phyloP scores from a whole-genome alignment of 1,140 invertebrate species.

The Spodoptera frugiperda region DNA sequence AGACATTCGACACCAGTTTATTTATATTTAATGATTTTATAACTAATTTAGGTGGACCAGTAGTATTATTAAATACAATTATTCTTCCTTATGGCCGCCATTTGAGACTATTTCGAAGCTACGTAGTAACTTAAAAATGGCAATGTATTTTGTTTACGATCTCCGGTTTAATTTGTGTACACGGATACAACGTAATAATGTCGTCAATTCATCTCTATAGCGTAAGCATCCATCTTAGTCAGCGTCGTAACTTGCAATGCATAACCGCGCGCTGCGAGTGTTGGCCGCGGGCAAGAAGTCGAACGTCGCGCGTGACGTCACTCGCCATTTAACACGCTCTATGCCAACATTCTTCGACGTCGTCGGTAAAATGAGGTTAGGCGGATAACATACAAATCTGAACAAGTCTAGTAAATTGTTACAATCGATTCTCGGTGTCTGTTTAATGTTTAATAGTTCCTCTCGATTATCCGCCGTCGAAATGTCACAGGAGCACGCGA shows the following conservation, averaged over 20 bases:
- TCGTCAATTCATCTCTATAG: conserved; percentile 38
- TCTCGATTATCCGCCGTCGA: conserved; percentile 20
- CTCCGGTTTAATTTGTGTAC: conserved; percentile 9
- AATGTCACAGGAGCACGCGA: conserved; percentile 45
- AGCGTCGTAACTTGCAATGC: conserved; percentile 12
- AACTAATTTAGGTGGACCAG: neutral
- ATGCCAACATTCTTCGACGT: conserved; percentile 23
- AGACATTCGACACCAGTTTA: conserved; percentile 8
- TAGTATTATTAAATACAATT: neutral
- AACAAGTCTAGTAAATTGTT: conserved; percentile 23
- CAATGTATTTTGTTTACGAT: neutral
- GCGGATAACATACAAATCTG: conserved; percentile 33
- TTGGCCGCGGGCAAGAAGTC: neutral
- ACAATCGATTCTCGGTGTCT: neutral
- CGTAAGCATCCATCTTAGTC: conserved; percentile 37
- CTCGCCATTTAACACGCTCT: neutral
- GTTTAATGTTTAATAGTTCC: conserved; percentile 3
- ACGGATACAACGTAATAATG: conserved; percentile 37
- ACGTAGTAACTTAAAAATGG: conserved; percentile 6
- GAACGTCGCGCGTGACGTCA: conserved; percentile 24
- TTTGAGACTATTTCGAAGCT: conserved; percentile 10
- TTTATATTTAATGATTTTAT: conserved; percentile 1
- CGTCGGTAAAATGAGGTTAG: conserved; percentile 29
- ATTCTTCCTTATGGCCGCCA: conserved; percentile 8
- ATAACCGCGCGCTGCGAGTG: conserved; percentile 14